A percentile compares a stretch with the other conserved stretches of the same genome.
phyloP scores from a whole-genome alignment of 2,113 vertebrate genomes.

The Cheilinus undulatus region DNA sequence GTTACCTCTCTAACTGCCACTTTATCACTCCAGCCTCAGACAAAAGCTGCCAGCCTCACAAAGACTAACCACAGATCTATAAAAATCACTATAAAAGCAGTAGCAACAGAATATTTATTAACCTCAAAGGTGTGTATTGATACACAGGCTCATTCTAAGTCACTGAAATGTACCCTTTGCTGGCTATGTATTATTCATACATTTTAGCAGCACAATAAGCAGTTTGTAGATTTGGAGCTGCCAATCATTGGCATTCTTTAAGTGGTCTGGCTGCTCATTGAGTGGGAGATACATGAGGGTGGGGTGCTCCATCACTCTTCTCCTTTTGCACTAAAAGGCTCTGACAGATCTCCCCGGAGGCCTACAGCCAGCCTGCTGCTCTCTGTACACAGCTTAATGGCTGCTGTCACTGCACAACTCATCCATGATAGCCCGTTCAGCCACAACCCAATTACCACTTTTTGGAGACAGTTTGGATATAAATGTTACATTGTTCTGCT shows the following conservation, averaged over 20 bases:
- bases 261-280: conserved; percentile 69
- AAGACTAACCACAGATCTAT: conserved; percentile 63
- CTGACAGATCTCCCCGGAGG: conserved; percentile 77
- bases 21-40: conserved; percentile 53
- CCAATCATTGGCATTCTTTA: conserved; percentile 73
- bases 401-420: conserved; percentile 77
- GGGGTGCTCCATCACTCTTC: conserved; percentile 73
- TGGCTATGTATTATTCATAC: conserved; percentile 73
- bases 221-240: conserved; percentile 72
- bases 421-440: conserved; percentile 69
- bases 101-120: conserved; percentile 58
- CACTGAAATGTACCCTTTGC: conserved; percentile 53
- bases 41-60: conserved; percentile 48
- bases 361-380: conserved; percentile 68
- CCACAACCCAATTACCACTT: conserved; percentile 71
- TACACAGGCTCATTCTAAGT: conserved; percentile 62
- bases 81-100: conserved; percentile 51
- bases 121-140: conserved; percentile 58
- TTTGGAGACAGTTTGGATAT: conserved; percentile 58
- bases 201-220: conserved; percentile 72
- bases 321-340: conserved; percentile 79
- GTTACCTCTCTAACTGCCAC: conserved; percentile 25
- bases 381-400: conserved; percentile 79
- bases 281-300: conserved; percentile 70
- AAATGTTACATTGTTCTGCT: conserved; percentile 28